Conservation (phyloP, 1,140 invertebrate species). For the Physella acuta region DNA sequence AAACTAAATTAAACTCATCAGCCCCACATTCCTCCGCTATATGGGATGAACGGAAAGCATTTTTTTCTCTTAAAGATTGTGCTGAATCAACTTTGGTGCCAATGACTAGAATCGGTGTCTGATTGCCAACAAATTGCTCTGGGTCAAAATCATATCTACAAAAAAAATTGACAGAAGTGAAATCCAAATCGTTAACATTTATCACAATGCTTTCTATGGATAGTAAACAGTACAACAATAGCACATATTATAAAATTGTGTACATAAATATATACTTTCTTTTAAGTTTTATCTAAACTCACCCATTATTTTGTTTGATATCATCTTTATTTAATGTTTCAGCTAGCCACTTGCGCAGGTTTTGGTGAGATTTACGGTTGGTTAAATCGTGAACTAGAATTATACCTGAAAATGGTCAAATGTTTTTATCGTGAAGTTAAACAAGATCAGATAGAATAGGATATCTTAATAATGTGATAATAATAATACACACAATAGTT, state of each 20-base stretch:
- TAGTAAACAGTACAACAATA: neutral
- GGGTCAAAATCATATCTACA: constrained; percentile 76
- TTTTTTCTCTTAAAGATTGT: constrained; percentile 64
- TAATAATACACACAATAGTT: neutral
- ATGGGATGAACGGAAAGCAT: constrained; percentile 65
- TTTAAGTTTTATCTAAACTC: constrained; percentile 3
- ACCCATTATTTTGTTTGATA: constrained; percentile 43
- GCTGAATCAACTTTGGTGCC: constrained; percentile 89
- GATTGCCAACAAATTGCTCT: constrained; percentile 77
- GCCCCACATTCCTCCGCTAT: constrained; percentile 89
- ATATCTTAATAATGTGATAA: neutral
- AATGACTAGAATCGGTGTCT: constrained; percentile 89
- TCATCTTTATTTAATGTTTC: constrained; percentile 84
- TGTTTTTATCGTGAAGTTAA: neutral
- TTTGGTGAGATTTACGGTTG: constrained; percentile 92
- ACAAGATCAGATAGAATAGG: constrained; percentile 5
- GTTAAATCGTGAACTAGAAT: constrained; percentile 94
- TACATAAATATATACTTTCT: neutral
- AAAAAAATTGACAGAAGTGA: no score
- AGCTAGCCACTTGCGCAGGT: constrained; percentile 87
- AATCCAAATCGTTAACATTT: no score
- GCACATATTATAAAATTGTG: neutral
- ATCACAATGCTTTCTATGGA: neutral
- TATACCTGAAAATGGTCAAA: constrained; percentile 76
- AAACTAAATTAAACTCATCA: constrained; percentile 85